These are phyloP conservation scores for Eremophila alpestris DNA, from an alignment of 2,797 vertebrate genomes.

Conservation along the genomic window DNA sequence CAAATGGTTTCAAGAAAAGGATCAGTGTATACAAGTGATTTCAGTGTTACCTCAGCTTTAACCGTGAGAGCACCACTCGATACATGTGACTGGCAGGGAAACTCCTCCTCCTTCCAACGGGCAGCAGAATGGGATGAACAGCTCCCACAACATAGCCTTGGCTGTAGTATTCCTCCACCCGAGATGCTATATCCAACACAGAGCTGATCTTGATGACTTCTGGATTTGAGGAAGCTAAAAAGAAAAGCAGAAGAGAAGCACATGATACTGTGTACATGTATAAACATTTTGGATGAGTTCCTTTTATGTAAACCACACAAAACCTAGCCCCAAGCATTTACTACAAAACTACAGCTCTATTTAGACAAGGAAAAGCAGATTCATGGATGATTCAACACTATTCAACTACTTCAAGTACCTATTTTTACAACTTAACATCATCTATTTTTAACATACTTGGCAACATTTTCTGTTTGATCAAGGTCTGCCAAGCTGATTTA, in stretches of 20 bases:
- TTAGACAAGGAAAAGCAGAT: background rate
- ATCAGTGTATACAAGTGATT: background rate
- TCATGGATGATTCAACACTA: background rate
- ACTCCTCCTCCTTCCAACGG: constrained; percentile 80
- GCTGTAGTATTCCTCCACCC: constrained; percentile 90
- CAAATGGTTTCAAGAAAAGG: background rate
- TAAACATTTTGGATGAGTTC: background rate
- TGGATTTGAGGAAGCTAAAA: constrained; percentile 82
- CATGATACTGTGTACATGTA: background rate
- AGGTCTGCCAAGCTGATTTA: background rate
- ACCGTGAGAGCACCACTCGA: constrained; percentile 86
- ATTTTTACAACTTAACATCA: background rate
- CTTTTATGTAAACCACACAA: background rate
- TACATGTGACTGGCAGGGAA: constrained; percentile 92
- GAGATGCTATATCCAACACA: constrained; percentile 83
- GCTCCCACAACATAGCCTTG: constrained; percentile 87
- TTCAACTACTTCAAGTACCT: background rate
- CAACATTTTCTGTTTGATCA: background rate
- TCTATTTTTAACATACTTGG: background rate
- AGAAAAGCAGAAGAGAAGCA: constrained; percentile 46
- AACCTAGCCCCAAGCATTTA: background rate
- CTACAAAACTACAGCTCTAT: background rate
- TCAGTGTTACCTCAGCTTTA: constrained; percentile 82
- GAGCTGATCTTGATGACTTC: constrained; percentile 91
- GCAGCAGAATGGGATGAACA: constrained; percentile 91